Percentiles rank a stretch among this genome's conserved stretches.
Conservation (phyloP, 2,888 invertebrate genomes). For the Chrysolina americana region DNA sequence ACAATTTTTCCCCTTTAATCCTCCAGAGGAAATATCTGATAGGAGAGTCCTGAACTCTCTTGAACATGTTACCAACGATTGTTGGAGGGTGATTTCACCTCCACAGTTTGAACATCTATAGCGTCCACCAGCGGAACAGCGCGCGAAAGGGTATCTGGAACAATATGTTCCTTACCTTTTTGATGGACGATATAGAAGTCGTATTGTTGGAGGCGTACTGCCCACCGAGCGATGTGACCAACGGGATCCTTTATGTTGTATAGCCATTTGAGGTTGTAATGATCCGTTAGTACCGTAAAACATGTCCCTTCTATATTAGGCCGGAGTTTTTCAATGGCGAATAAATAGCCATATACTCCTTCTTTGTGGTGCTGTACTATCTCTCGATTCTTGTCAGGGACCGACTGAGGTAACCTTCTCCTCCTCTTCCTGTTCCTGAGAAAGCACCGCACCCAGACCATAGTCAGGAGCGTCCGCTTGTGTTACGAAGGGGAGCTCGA, state of each 20-base stretch:
- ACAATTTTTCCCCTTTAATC: not conserved
- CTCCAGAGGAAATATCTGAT: not conserved
- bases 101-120: too few relatives aligned
- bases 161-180: slow-evolving; percentile 45
- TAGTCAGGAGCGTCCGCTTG: too few relatives aligned
- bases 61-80: slow-evolving; percentile 7
- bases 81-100: not conserved
- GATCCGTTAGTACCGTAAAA: too few relatives aligned
- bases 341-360: slow-evolving; percentile 41
- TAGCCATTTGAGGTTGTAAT: too few relatives aligned
- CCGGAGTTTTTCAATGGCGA: slow-evolving; percentile 45
- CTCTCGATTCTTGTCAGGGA: slow-evolving; percentile 42
- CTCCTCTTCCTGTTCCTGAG: too few relatives aligned
- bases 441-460: too few relatives aligned
- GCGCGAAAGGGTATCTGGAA: slow-evolving; percentile 46
- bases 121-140: slow-evolving; percentile 24
- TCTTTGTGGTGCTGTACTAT: slow-evolving; percentile 41
- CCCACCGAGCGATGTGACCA: too few relatives aligned
- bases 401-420: slow-evolving; percentile 37
- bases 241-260: too few relatives aligned
- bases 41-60: not conserved
- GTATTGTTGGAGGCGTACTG: too few relatives aligned
- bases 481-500: too few relatives aligned
- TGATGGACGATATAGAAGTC: not conserved
- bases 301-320: too few relatives aligned